phyloP scores from a whole-genome alignment of 2,888 invertebrate genomes.

The Lepidocyrtoides sp. region DNA sequence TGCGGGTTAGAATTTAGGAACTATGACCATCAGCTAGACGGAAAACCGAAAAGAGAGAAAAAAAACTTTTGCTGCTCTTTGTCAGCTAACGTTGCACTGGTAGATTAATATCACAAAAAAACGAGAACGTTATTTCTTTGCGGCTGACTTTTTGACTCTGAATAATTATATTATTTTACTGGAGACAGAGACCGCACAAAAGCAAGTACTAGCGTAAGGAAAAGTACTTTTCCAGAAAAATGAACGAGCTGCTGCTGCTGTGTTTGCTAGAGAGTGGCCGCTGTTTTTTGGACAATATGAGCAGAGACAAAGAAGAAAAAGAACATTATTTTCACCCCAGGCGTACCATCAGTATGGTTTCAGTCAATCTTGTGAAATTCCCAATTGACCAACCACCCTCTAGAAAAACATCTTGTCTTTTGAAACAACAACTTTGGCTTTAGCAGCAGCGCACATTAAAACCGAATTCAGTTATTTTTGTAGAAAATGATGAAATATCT shows the following conservation, averaged over 20 bases:
- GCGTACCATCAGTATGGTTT: conserved; percentile 19
- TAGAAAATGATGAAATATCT: conserved; percentile 4
- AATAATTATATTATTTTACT: conserved; percentile 20
- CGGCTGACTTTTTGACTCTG: conserved; percentile 26
- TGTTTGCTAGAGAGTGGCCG: neutral
- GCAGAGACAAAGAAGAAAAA: neutral
- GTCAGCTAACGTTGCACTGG: neutral
- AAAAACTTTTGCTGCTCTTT: neutral
- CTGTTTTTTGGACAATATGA: no score
- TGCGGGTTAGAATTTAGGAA: conserved; percentile 30
- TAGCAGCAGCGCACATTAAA: neutral
- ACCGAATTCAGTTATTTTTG: neutral
- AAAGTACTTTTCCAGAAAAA: neutral
- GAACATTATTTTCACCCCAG: conserved; percentile 22
- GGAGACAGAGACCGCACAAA: conserved; percentile 1
- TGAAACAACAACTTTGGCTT: neutral
- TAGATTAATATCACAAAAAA: conserved; percentile 9
- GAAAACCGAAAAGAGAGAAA: conserved; percentile 13
- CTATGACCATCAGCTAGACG: neutral
- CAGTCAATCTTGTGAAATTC: conserved; percentile 26
- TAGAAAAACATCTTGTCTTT: neutral
- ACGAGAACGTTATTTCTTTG: neutral
- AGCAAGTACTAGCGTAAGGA: neutral
- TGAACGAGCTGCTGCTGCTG: neutral
- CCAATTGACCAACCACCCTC: neutral